Percentiles rank a stretch among this genome's conserved stretches.
Evolutionary conservation across 2,797 vertebrate species (phyloP).

Genomic region (Pseudopleuronectes americanus): DNA sequence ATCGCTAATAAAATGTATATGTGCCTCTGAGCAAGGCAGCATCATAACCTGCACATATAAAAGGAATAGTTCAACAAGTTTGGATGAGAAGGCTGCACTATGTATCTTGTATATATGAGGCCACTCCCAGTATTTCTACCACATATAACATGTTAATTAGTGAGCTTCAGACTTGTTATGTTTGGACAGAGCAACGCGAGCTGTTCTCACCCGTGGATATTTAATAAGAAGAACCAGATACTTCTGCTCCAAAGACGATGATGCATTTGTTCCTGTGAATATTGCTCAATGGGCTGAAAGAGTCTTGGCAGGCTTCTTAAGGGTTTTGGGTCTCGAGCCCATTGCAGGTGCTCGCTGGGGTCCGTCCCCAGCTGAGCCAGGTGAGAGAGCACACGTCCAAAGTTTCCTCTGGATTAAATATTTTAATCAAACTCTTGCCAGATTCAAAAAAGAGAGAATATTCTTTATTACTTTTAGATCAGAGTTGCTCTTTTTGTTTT

Average conservation of each 20-base stretch:
- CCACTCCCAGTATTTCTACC: too few relatives aligned
- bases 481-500: neutral
- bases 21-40: neutral
- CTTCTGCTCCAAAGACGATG: neutral
- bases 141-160: neutral
- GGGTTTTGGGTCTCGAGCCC: neutral
- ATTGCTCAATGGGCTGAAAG: neutral
- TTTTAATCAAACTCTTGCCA: neutral
- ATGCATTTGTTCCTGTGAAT: neutral
- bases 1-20: neutral
- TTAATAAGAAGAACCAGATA: neutral
- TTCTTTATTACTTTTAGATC: neutral
- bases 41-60: neutral
- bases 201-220: too few relatives aligned
- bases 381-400: neutral
- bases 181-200: neutral
- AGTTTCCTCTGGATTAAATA: neutral
- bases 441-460: too few relatives aligned
- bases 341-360: neutral
- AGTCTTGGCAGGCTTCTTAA: neutral
- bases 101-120: neutral
- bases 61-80: neutral
- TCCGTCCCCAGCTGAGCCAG: neutral
- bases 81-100: neutral
- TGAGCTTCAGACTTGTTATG: neutral